Evolutionary conservation across 2,888 invertebrate species (phyloP).

Genomic region (Cheilosia soror): DNA sequence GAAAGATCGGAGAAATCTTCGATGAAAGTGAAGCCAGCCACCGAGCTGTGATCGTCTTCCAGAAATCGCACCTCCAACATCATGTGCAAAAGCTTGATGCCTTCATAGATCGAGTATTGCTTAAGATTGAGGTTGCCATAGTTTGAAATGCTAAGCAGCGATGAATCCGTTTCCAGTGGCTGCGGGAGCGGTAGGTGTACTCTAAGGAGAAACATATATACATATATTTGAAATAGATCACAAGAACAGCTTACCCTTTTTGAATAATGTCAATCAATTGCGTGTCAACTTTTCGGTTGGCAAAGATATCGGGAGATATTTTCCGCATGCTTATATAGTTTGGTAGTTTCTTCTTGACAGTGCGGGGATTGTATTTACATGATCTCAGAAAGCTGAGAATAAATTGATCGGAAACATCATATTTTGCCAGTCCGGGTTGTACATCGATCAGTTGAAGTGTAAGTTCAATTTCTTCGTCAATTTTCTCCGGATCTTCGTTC

Average conservation of each 20-base stretch:
- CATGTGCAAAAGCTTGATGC: constrained; percentile 85
- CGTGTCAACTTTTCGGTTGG: constrained; percentile 59
- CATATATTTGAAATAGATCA: neutral
- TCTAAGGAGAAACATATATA: constrained; percentile 6
- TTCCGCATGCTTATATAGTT: constrained; percentile 85
- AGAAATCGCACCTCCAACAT: constrained; percentile 85
- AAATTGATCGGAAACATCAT: constrained; percentile 82
- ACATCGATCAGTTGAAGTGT: constrained; percentile 83
- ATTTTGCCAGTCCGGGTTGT: constrained; percentile 80
- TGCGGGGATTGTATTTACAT: constrained; percentile 84
- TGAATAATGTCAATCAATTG: constrained; percentile 70
- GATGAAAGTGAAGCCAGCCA: constrained; percentile 84
- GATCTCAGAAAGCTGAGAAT: constrained; percentile 83
- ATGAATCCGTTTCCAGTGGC: constrained; percentile 80
- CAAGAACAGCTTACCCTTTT: constrained; percentile 66
- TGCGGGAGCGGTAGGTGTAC: constrained; percentile 77
- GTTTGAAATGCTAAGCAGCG: constrained; percentile 84
- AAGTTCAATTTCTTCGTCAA: constrained; percentile 81
- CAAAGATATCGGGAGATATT: constrained; percentile 85
- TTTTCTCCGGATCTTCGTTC: constrained; percentile 82
- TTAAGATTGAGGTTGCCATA: constrained; percentile 83
- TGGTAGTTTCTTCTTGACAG: constrained; percentile 84
- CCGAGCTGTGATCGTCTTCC: constrained; percentile 86
- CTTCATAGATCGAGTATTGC: constrained; percentile 82
- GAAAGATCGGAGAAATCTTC: constrained; percentile 85